These are phyloP conservation scores for Achlya flavicornis DNA, from an alignment of 2,888 invertebrate genomes.

Conservation along the genomic window DNA sequence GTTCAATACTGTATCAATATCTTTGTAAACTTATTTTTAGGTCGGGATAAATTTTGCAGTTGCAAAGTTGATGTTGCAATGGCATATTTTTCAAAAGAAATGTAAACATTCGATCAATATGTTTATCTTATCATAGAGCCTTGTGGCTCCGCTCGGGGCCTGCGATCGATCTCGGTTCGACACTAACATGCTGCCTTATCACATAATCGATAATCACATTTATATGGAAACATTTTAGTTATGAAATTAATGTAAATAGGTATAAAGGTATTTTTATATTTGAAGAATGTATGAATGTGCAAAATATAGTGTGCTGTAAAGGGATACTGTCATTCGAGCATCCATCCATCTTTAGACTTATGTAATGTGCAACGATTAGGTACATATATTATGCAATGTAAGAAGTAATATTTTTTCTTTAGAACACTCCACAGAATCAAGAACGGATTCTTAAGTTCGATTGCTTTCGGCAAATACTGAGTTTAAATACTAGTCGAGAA, in stretches of 20 bases:
- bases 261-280: too few relatives aligned
- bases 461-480: not conserved
- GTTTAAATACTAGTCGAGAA: not conserved
- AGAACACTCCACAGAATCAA: too few relatives aligned
- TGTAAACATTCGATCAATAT: slow-evolving; percentile 14
- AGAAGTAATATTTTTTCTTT: too few relatives aligned
- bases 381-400: too few relatives aligned
- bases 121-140: slow-evolving; percentile 48
- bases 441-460: not conserved
- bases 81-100: not conserved
- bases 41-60: not conserved
- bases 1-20: not conserved
- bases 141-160: slow-evolving; percentile 21
- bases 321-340: too few relatives aligned
- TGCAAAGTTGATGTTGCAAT: not conserved
- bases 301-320: not conserved
- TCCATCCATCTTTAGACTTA: too few relatives aligned
- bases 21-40: not conserved
- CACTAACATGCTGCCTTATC: slow-evolving; percentile 47
- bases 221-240: slow-evolving; percentile 41
- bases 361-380: too few relatives aligned
- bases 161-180: slow-evolving; percentile 54
- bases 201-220: slow-evolving; percentile 40
- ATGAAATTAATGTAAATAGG: not conserved
- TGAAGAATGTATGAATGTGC: too few relatives aligned